phyloP scores from a whole-genome alignment of 2,113 vertebrate species.

The Lucifuga dentata region DNA sequence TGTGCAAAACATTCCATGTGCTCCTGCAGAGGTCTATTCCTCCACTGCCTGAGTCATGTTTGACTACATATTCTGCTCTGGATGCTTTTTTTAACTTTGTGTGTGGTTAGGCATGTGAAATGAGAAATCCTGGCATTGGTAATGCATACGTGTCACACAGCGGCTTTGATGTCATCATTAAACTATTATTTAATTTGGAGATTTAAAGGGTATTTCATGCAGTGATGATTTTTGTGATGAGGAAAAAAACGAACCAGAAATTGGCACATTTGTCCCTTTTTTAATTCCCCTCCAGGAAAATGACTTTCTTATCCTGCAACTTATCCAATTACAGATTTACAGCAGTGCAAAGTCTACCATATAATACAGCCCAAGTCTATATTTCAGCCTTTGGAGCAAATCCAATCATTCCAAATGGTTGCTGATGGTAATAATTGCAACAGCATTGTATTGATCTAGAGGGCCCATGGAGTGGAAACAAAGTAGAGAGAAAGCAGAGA shows the following conservation, averaged over 20 bases:
- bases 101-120: conserved; percentile 50
- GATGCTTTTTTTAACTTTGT: conserved; percentile 24
- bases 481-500: conserved; percentile 44
- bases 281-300: conserved; percentile 61
- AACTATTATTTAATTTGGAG: conserved; percentile 50
- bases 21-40: background rate
- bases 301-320: conserved; percentile 70
- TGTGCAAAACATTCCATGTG: conserved; percentile 20
- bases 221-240: conserved; percentile 65
- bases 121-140: conserved; percentile 15
- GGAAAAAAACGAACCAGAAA: conserved; percentile 63
- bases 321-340: conserved; percentile 81
- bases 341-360: conserved; percentile 70
- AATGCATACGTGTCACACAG: conserved; percentile 30
- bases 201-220: conserved; percentile 60
- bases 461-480: conserved; percentile 62
- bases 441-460: conserved; percentile 74
- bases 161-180: conserved; percentile 52
- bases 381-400: conserved; percentile 76
- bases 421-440: conserved; percentile 80
- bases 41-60: conserved; percentile 10
- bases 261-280: conserved; percentile 60
- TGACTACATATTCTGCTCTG: conserved; percentile 24
- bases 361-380: conserved; percentile 74
- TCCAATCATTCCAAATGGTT: conserved; percentile 78